Evolutionary conservation across 2,888 invertebrate species (phyloP).

Genomic region (Balanococcus diminutus): DNA sequence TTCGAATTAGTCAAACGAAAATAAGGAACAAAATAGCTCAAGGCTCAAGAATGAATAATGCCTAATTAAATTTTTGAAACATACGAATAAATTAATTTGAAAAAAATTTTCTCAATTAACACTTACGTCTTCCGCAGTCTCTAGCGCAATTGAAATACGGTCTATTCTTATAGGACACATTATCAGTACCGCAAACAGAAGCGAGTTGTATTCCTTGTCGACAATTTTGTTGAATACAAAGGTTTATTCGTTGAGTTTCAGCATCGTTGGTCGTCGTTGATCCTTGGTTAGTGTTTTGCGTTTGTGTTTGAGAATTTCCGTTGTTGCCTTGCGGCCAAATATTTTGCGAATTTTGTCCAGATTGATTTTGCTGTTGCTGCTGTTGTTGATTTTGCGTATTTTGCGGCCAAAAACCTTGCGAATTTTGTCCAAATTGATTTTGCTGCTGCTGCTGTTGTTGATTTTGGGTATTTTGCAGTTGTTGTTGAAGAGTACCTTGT

Average conservation of each 20-base stretch:
- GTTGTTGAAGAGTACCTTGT: not conserved
- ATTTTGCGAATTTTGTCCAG: not conserved
- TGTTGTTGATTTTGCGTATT: not conserved
- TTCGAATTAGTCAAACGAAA: no score
- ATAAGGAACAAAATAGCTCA: no score
- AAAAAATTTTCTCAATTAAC: no score
- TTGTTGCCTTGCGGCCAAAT: not conserved
- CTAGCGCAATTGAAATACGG: conserved; percentile 50
- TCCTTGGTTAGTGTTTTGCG: not conserved
- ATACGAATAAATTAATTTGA: no score
- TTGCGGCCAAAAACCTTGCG: not conserved
- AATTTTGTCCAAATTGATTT: not conserved
- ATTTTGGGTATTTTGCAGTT: not conserved
- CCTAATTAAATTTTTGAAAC: no score
- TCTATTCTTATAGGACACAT: conserved; percentile 52
- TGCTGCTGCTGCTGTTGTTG: not conserved
- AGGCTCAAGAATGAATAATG: no score
- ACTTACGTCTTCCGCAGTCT: conserved; percentile 49
- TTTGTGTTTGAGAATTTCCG: not conserved
- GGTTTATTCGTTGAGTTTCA: not conserved
- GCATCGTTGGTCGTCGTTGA: not conserved
- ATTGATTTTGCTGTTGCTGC: not conserved
- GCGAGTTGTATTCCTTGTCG: conserved; percentile 45
- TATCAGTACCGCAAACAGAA: conserved; percentile 56
- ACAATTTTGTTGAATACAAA: not conserved